Evolutionary conservation across 2,888 invertebrate genomes (phyloP).

Genomic region (Drosophila bunnanda): DNA sequence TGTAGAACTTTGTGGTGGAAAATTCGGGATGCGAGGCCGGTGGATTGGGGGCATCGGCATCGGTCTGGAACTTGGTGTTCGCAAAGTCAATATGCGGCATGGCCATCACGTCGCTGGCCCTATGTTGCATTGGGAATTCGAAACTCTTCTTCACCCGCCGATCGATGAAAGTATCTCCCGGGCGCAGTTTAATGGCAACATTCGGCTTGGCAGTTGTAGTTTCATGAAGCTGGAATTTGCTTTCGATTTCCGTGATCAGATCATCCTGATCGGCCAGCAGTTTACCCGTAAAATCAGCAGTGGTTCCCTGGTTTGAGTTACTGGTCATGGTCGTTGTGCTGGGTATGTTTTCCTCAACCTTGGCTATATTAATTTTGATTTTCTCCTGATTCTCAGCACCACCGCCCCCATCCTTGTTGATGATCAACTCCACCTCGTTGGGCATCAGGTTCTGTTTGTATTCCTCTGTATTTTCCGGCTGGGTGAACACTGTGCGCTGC

Average conservation of each 20-base stretch:
- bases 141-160: conserved; percentile 84
- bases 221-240: conserved; percentile 82
- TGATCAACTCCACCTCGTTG: conserved; percentile 68
- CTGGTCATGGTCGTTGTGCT: conserved; percentile 9
- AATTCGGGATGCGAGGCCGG: conserved; percentile 82
- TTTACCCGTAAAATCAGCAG: conserved; percentile 82
- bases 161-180: conserved; percentile 79
- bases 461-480: conserved; percentile 55
- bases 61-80: conserved; percentile 84
- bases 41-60: conserved; percentile 45
- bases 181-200: conserved; percentile 25
- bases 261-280: conserved; percentile 83
- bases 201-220: conserved; percentile 49
- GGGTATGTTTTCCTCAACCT: conserved; percentile 6
- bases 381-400: conserved; percentile 18
- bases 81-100: conserved; percentile 83
- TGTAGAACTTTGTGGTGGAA: conserved; percentile 85
- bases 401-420: neutral
- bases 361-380: conserved; percentile 12
- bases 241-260: conserved; percentile 84
- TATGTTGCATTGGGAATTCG: conserved; percentile 82
- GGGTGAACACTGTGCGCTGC: conserved; percentile 74
- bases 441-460: conserved; percentile 77
- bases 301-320: conserved; percentile 37
- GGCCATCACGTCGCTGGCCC: conserved; percentile 77